phyloP scores from a whole-genome alignment of 2,797 vertebrate species.

The Xiphorhynchus erythropygius region DNA sequence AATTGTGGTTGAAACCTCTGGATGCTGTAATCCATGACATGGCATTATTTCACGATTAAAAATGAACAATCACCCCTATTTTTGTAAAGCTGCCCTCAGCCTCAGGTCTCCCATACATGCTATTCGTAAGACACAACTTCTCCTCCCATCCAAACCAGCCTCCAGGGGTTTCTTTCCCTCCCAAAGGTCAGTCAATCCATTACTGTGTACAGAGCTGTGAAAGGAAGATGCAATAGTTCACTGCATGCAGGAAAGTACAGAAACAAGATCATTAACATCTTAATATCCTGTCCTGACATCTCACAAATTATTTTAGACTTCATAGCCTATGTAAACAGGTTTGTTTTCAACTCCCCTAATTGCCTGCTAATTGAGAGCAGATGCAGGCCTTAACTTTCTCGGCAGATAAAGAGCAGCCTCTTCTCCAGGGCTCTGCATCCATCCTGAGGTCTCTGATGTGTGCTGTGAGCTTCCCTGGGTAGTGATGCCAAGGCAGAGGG shows the following conservation, averaged over 20 bases:
- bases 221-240: not conserved
- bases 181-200: not conserved
- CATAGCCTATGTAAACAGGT: constrained; percentile 63
- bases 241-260: not conserved
- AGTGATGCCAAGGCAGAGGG: not conserved
- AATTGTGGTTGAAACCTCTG: not conserved
- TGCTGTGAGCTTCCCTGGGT: not conserved
- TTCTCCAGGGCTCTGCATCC: constrained; percentile 11
- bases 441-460: not conserved
- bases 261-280: constrained; percentile 69
- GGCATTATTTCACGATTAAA: not conserved
- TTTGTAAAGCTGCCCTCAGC: not conserved
- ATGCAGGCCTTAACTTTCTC: constrained; percentile 49
- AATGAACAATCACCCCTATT: not conserved
- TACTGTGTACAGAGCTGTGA: not conserved
- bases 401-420: constrained; percentile 55
- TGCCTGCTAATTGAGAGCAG: constrained; percentile 63
- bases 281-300: constrained; percentile 72
- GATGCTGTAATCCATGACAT: not conserved
- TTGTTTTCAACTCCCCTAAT: constrained; percentile 69
- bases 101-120: not conserved
- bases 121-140: not conserved
- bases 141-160: not conserved
- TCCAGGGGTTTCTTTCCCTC: not conserved
- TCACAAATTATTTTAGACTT: constrained; percentile 70